A percentile compares a stretch with the other conserved stretches of the same genome.
Conservation (phyloP, 1,140 invertebrate genomes). For the Proctacanthus coquilletti region DNA sequence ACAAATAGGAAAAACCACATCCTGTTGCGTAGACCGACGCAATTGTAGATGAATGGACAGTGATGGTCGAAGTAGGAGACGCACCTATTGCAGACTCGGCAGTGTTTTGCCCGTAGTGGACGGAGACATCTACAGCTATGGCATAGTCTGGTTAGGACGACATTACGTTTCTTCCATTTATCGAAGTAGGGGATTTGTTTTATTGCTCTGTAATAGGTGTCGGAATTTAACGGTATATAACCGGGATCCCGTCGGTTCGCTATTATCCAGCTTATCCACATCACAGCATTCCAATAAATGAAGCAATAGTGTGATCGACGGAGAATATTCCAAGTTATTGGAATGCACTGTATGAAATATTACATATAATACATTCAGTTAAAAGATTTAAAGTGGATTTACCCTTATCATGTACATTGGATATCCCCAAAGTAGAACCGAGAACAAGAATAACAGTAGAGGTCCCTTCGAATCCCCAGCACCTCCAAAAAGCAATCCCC, state of each 20-base stretch:
- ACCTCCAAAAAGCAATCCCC: conserved; percentile 78
- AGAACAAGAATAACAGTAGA: conserved; percentile 67
- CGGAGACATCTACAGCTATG: conserved; percentile 79
- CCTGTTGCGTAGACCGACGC: conserved; percentile 69
- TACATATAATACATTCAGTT: conserved; percentile 1
- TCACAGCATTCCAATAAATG: conserved; percentile 74
- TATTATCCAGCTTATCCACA: conserved; percentile 86
- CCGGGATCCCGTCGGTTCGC: conserved; percentile 79
- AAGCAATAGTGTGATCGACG: conserved; percentile 76
- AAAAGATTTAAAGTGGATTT: conserved; percentile 17
- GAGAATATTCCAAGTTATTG: conserved; percentile 77
- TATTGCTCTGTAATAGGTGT: conserved; percentile 76
- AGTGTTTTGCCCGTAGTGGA: conserved; percentile 79
- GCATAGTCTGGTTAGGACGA: conserved; percentile 72
- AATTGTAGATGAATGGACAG: conserved; percentile 90
- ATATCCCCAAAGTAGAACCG: conserved; percentile 78
- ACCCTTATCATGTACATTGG: conserved; percentile 82
- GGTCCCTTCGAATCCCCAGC: conserved; percentile 81
- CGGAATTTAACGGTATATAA: conserved; percentile 74
- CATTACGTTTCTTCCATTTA: conserved; percentile 73
- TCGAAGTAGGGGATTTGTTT: conserved; percentile 80
- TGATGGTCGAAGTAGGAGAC: conserved; percentile 89
- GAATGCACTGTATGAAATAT: conserved; percentile 49
- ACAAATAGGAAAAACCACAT: conserved; percentile 88
- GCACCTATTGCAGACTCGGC: conserved; percentile 79